phyloP scores from a whole-genome alignment of 2,797 vertebrate species.

The Alectoris magna region DNA sequence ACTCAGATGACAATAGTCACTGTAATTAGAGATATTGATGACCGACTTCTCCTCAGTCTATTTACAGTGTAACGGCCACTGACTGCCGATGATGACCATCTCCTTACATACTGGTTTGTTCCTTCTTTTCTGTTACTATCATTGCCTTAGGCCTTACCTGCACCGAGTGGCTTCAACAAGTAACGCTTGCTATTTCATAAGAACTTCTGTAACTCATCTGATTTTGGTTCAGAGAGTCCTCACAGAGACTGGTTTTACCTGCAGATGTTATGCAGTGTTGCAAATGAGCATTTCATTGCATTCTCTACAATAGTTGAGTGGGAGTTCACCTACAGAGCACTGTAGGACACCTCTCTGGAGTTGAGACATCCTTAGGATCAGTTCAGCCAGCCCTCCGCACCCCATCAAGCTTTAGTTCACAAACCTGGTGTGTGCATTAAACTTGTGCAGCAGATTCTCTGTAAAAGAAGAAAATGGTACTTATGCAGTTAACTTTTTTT shows the following conservation, averaged over 20 bases:
- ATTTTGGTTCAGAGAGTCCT: conserved; percentile 35
- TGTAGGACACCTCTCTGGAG: neutral
- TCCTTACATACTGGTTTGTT: conserved; percentile 39
- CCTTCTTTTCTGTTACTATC: neutral
- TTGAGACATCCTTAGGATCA: neutral
- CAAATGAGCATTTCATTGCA: neutral
- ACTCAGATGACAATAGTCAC: conserved; percentile 38
- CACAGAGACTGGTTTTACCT: conserved; percentile 56
- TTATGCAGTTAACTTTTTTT: neutral
- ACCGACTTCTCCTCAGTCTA: conserved; percentile 47
- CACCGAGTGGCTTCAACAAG: neutral
- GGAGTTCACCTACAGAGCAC: neutral
- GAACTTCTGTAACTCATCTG: neutral
- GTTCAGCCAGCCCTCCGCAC: neutral
- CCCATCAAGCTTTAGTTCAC: neutral
- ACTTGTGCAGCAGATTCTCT: neutral
- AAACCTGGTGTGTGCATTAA: neutral
- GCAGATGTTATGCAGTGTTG: neutral
- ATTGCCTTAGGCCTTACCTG: neutral
- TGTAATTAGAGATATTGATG: conserved; percentile 56
- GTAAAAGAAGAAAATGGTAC: neutral
- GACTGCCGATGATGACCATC: neutral
- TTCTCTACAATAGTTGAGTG: neutral
- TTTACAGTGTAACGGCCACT: conserved; percentile 46
- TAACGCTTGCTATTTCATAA: neutral